phyloP scores from a whole-genome alignment of 2,113 vertebrate species.

The Ibidorhyncha struthersii region DNA sequence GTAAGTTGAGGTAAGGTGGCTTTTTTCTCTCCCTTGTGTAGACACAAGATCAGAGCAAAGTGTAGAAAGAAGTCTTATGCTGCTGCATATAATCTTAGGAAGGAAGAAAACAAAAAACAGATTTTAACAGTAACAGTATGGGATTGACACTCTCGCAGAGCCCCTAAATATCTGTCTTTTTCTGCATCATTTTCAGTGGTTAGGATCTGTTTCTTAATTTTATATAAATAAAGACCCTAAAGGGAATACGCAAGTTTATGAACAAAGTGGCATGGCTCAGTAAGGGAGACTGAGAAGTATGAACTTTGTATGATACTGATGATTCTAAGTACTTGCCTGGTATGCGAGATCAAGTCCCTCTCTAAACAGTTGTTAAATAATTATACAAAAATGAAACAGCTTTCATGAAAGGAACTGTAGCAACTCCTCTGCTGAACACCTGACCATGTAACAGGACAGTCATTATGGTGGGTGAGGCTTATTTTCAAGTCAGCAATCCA shows the following conservation, averaged over 20 bases:
- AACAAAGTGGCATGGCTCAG: not conserved
- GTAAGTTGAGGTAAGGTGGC: rapidly evolving
- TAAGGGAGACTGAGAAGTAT: not conserved
- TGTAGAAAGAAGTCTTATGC: not conserved
- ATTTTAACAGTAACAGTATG: not conserved
- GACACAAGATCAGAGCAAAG: not conserved
- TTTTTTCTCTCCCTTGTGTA: not conserved
- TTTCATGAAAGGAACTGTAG: not conserved
- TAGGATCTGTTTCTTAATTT: not conserved
- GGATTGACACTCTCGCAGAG: not conserved
- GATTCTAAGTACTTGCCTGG: not conserved
- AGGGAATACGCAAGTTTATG: not conserved
- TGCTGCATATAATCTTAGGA: not conserved
- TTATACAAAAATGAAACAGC: not conserved
- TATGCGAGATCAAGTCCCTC: not conserved
- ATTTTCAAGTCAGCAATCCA: not conserved
- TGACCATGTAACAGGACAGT: not conserved
- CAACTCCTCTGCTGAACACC: not conserved
- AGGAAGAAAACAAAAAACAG: not conserved
- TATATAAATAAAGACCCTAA: not conserved
- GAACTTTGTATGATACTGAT: not conserved
- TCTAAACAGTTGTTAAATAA: not conserved
- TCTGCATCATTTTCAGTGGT: not conserved
- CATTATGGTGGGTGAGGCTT: not conserved
- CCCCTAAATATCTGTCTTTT: not conserved